These are phyloP conservation scores for Artibeus jamaicensis DNA, from an alignment of 2,797 vertebrate genomes.

Conservation along the genomic window DNA sequence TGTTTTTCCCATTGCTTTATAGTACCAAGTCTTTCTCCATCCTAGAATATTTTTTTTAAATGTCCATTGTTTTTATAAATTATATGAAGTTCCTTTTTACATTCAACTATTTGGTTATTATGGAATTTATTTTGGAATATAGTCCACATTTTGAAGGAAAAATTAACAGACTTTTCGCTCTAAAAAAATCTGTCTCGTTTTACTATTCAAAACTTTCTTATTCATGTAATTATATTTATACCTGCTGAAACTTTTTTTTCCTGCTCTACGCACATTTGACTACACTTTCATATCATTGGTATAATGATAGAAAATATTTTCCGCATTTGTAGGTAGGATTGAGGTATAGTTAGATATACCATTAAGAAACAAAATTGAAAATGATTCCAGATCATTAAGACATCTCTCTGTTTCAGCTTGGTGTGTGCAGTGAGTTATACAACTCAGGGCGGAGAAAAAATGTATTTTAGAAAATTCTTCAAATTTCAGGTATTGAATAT, in stretches of 20 bases:
- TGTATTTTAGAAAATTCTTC: conserved; percentile 99
- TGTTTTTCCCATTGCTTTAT: conserved; percentile 1
- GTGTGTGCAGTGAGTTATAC: conserved; percentile 99
- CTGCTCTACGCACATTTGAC: neutral
- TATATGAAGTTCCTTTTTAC: neutral
- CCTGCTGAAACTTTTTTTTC: neutral
- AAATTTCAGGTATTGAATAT: conserved; percentile 94
- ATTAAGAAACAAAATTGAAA: conserved; percentile 38
- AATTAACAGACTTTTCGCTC: neutral
- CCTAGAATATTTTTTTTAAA: neutral
- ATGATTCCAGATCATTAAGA: conserved; percentile 49
- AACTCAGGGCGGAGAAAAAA: conserved; percentile 95
- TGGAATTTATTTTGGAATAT: conserved; percentile 18
- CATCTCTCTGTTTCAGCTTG: conserved; percentile 87
- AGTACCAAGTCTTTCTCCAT: neutral
- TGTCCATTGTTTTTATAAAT: neutral
- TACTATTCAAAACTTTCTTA: conserved; percentile 18
- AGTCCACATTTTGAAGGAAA: neutral
- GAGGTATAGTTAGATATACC: neutral
- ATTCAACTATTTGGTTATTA: neutral
- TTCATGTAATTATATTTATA: neutral
- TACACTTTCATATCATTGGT: neutral
- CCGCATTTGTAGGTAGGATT: neutral
- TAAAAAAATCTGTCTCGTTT: conserved; percentile 5
- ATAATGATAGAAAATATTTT: neutral